Base-by-base conservation (phyloP, 2,888 invertebrate species). In the Meliscaeva auricollis region DNA sequence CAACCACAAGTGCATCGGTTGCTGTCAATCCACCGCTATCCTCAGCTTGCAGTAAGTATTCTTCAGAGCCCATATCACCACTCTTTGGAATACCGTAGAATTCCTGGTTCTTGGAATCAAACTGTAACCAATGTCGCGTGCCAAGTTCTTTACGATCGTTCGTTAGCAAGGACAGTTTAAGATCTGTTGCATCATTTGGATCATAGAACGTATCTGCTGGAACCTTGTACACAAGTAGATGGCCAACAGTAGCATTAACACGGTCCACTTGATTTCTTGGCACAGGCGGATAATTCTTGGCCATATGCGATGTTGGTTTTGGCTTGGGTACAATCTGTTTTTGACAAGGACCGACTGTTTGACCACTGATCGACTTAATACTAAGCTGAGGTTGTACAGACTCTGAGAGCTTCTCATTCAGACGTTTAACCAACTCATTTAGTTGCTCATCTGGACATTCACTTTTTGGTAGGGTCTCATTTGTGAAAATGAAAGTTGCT, bases 131-230 rank as follows among this genome's bases (percentile, higher is more conserved):
- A 90, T 96, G 95, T 13, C 94, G 93, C 0, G 93, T 89, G 6
- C 95, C 94, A 30, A 97, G 93, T 60, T 94, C 93, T 5, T 94
- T 94, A 75, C 96, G 94, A 88, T 97, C 96, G 87, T 94, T 94
- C 79, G 96, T 96, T 58, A 96, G 93, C 0, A 98, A 93, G 0
- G 95, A 94, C 87, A 98, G 93, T 54, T 94, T 94, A 87, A 98
- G 93, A 0, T 96, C 95, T 85, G 95, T 95, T 15, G 96, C 96
- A 90, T 97, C 97, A 91, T 98, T 97, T 0, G 95, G 95, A 93
- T 98, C 98, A 91, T 95, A 97, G 93, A 98, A 98, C 2, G 97
- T 96, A 90, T 98, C 97, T 94, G 95, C 94, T 9, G 97, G 97
- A 87, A 98, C 97, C 91, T 94, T 95, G 90, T 94, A 97, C 3